phyloP scores from a whole-genome alignment of 2,888 invertebrate species.

The Prionchulus punctatus region DNA sequence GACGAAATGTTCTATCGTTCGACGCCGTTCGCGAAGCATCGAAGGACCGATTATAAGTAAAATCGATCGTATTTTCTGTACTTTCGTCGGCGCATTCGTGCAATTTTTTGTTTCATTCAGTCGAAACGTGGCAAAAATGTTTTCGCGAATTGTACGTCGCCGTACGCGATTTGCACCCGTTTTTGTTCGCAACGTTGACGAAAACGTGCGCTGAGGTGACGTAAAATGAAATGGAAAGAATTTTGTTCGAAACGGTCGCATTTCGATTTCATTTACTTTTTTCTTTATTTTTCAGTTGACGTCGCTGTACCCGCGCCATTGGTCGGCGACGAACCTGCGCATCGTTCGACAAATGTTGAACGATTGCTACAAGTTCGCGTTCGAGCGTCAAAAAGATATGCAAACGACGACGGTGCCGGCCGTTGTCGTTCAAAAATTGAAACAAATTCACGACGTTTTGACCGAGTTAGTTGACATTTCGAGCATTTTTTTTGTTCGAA shows the following conservation, averaged over 20 bases:
- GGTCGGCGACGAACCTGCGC: background rate
- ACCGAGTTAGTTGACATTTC: background rate
- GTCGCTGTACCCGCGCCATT: background rate
- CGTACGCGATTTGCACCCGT: background rate
- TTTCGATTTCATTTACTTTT: too few relatives aligned
- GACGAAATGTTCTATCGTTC: too few relatives aligned
- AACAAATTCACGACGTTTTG: background rate
- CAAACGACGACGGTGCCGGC: background rate
- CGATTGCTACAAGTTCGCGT: background rate
- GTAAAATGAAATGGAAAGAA: background rate
- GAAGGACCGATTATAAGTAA: too few relatives aligned
- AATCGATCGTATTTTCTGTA: too few relatives aligned
- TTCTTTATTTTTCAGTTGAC: background rate
- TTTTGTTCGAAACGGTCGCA: background rate
- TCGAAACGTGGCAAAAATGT: background rate
- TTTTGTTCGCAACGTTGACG: background rate
- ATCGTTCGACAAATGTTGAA: background rate
- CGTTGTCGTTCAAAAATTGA: background rate
- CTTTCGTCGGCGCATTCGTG: too few relatives aligned
- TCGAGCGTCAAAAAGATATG: background rate
- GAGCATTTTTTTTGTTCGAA: conserved; percentile 11
- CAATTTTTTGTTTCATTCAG: background rate
- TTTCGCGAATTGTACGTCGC: background rate
- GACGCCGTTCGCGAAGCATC: too few relatives aligned
- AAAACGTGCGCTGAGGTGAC: background rate